Evolutionary conservation across 2,113 vertebrate species (phyloP).

Genomic region (Cygnus atratus): DNA sequence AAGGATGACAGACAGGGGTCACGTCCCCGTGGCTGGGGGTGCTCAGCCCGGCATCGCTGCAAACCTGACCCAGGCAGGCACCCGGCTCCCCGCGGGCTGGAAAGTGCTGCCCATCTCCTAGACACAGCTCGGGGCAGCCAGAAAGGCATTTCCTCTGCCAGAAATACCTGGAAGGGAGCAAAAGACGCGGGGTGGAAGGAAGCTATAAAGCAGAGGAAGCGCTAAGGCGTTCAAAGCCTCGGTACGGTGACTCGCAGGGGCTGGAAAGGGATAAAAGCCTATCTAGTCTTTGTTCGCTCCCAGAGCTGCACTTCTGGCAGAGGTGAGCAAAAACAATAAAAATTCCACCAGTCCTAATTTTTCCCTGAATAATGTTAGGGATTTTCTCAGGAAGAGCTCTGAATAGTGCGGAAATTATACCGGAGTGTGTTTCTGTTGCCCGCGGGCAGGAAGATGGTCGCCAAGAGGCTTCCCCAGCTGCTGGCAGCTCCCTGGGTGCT

Average conservation of each 20-base stretch:
- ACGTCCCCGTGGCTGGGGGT: neutral
- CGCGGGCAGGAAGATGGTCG: neutral
- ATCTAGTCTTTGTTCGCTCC: neutral
- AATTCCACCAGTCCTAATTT: neutral
- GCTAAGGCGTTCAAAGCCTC: neutral
- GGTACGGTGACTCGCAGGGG: accelerated
- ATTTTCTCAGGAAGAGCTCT: neutral
- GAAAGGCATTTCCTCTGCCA: neutral
- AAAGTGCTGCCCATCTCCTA: neutral
- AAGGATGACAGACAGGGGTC: neutral
- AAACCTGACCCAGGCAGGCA: accelerated
- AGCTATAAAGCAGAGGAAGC: constrained; percentile 49
- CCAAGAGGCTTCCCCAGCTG: neutral
- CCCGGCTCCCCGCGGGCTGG: neutral
- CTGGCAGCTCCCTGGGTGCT: neutral
- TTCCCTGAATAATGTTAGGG: neutral
- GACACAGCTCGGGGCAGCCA: neutral
- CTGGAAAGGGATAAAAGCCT: neutral
- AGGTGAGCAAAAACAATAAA: constrained; percentile 3
- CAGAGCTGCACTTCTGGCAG: neutral
- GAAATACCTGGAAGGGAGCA: constrained; percentile 38
- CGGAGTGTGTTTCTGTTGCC: neutral
- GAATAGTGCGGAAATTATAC: neutral
- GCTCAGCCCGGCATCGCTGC: neutral
- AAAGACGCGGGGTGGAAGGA: constrained; percentile 17